Conservation (phyloP, 2,888 invertebrate species). For the Drosophila pseudotakahashii region DNA sequence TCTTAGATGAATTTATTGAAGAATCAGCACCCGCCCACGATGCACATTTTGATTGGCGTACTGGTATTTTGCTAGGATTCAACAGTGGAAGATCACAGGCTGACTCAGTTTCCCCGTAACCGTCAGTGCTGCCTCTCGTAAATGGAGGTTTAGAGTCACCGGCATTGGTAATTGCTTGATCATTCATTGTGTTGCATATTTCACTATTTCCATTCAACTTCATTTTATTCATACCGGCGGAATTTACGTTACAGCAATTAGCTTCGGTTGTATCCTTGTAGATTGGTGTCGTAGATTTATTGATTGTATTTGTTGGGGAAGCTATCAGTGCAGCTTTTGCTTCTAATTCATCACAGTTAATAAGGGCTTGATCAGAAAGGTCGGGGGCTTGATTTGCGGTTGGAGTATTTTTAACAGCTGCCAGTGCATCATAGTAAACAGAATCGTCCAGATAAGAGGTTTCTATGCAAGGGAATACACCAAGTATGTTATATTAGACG, state of each 20-base stretch:
- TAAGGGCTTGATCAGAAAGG: conserved; percentile 39
- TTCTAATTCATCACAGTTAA: conserved; percentile 52
- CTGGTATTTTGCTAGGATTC: conserved; percentile 87
- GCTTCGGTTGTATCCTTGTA: conserved; percentile 21
- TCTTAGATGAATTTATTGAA: conserved; percentile 20
- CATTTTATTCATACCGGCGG: conserved; percentile 18
- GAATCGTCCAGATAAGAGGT: conserved; percentile 90
- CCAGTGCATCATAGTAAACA: conserved; percentile 92
- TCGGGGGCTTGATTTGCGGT: conserved; percentile 51
- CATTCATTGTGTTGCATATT: background rate
- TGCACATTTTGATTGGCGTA: conserved; percentile 89
- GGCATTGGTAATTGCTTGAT: conserved; percentile 6
- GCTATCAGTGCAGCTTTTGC: conserved; percentile 13
- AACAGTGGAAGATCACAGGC: conserved; percentile 37
- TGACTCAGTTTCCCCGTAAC: conserved; percentile 2
- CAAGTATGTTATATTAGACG: background rate
- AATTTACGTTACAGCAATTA: conserved; percentile 15
- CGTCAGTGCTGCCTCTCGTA: background rate
- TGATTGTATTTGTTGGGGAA: conserved; percentile 27
- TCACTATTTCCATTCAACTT: conserved; percentile 43
- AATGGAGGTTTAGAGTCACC: conserved; percentile 15
- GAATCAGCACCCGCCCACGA: conserved; percentile 88
- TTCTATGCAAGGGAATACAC: conserved; percentile 67
- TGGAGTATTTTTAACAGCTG: conserved; percentile 84
- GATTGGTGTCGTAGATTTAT: conserved; percentile 20